A percentile compares a stretch with the other conserved stretches of the same genome.
These are phyloP conservation scores for Lepus townsendii DNA, from an alignment of 2,797 vertebrate species.

Conservation along the genomic window DNA sequence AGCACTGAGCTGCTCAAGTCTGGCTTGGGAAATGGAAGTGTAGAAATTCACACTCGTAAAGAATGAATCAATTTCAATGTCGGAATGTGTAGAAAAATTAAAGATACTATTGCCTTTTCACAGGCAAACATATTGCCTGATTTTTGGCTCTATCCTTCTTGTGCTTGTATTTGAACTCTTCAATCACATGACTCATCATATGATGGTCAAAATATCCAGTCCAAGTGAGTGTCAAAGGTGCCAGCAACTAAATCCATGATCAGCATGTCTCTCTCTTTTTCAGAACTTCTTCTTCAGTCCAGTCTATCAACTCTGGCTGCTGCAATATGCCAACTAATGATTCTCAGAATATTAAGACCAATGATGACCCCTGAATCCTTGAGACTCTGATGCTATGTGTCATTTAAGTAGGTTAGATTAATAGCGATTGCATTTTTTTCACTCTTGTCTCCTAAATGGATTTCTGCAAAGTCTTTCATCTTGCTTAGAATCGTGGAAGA, in stretches of 20 bases:
- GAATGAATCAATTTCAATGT: constrained; percentile 92
- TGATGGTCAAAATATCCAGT: constrained; percentile 80
- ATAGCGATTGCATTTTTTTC: constrained; percentile 91
- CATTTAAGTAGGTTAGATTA: constrained; percentile 92
- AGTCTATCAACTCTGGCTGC: constrained; percentile 92
- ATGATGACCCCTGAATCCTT: constrained; percentile 92
- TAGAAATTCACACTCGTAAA: constrained; percentile 92
- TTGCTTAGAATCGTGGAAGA: constrained; percentile 94
- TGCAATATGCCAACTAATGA: constrained; percentile 90
- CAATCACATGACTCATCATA: constrained; percentile 92
- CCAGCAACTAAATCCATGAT: constrained; percentile 84
- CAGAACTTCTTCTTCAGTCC: constrained; percentile 90
- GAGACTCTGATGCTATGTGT: constrained; percentile 80
- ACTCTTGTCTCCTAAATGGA: constrained; percentile 89
- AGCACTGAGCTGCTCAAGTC: constrained; percentile 92
- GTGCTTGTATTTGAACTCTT: constrained; percentile 93
- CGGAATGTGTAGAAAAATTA: constrained; percentile 92
- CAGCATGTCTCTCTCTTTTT: constrained; percentile 90
- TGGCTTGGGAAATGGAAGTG: constrained; percentile 92
- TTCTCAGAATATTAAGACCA: constrained; percentile 84
- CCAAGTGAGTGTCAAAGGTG: constrained; percentile 90
- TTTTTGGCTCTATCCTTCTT: constrained; percentile 92
- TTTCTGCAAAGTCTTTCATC: constrained; percentile 93
- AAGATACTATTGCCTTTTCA: constrained; percentile 91
- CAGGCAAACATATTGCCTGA: constrained; percentile 90